Base-by-base conservation (phyloP, 2,888 invertebrate genomes). In the Platerodrilus igneus region DNA sequence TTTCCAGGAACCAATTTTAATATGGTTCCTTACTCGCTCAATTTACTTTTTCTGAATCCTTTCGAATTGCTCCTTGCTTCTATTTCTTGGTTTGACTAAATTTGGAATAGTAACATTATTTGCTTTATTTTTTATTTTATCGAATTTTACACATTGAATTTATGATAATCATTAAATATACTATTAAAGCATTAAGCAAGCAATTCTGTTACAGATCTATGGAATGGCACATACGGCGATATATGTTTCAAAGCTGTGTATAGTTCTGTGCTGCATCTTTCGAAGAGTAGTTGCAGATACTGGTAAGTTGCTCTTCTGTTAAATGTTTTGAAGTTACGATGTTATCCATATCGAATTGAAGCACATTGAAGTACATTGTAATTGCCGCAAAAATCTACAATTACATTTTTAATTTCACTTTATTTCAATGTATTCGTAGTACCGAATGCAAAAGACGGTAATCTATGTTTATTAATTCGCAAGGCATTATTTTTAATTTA, bases 371-470 rank as follows among this genome's bases (percentile, higher is more conserved):
- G 21, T 57, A 57, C 3, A 55, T 52, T 13, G 52, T 54, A 5
- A 49, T 37, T 13, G 53, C 43, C 8, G 50, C 51, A 30, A 38
- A 47, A 16, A 52, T 50, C 54, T 56, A 30, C 17, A 53, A 53
- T n/a, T 21, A 11, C 34, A 37, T 19, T 3, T 13, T 15, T 37
- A 2, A 29, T 23, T 13, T 16, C 16, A 4, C 7, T 9, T 5
- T 11, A 21, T 23, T 8, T 14, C 33, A 38, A 3, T 6, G 9
- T 36, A 9, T 22, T 5, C 10, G 7, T 11, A 23, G 23, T 48
- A 58, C 58, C 28, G 56, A 54, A 46, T 56, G 57, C 8, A 57
- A 29, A 8, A 56, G 44, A 4, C 48, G 41, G 31, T 51, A 52
- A 36, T 58, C 53, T 10, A 58, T 47, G 7, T 41, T 45, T 22